Percentiles rank a stretch among this genome's conserved stretches.
Evolutionary conservation across 2,113 vertebrate species (phyloP).

Genomic region (Dendropsophus ebraccatus): DNA sequence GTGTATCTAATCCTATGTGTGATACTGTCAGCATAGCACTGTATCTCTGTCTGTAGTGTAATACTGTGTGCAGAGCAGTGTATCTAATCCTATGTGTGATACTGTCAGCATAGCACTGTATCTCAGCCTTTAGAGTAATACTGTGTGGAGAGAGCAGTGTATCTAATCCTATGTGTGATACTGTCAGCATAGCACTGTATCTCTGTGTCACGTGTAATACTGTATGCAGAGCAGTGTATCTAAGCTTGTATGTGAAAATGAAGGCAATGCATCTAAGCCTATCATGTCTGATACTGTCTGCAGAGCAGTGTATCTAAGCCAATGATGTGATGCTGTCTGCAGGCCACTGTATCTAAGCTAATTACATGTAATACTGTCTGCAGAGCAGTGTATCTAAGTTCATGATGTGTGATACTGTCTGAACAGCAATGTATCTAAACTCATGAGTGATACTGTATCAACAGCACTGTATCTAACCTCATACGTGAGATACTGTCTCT

Average conservation of each 20-base stretch:
- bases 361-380: not conserved
- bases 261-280: not conserved
- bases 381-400: not conserved
- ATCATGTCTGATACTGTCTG: not conserved
- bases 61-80: too few species aligned
- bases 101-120: not conserved
- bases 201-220: too few species aligned
- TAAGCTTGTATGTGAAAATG: not conserved
- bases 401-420: not conserved
- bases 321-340: not conserved
- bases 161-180: too few species aligned
- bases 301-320: not conserved
- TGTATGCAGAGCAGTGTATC: too few species aligned
- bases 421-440: not conserved
- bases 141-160: too few species aligned
- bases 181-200: not conserved
- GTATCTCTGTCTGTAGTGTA: too few species aligned
- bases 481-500: not conserved
- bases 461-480: not conserved
- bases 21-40: not conserved
- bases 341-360: not conserved
- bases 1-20: not conserved
- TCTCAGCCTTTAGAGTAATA: too few species aligned
- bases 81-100: not conserved
- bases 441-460: not conserved